A percentile compares a stretch with the other conserved stretches of the same genome.
These are phyloP conservation scores for Cololabis saira DNA, from an alignment of 2,113 vertebrate genomes.

Conservation along the genomic window DNA sequence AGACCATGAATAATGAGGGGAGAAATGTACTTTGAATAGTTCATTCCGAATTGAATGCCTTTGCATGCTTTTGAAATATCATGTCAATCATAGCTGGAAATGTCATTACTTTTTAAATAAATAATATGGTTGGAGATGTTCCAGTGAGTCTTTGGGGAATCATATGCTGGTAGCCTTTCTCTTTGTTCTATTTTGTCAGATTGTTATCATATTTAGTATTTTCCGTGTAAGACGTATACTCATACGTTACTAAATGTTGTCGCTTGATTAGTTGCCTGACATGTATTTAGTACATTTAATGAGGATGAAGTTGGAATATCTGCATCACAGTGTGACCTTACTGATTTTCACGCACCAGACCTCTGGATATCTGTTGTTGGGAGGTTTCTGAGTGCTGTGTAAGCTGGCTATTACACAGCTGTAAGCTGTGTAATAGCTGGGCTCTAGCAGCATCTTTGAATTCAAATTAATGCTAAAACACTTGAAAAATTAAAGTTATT, in stretches of 20 bases:
- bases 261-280: too few species aligned
- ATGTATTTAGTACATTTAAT: too few species aligned
- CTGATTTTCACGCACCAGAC: not conserved
- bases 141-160: not conserved
- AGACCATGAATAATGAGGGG: not conserved
- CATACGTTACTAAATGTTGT: too few species aligned
- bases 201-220: too few species aligned
- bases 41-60: too few species aligned
- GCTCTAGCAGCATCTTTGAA: not conserved
- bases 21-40: too few species aligned
- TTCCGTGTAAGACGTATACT: too few species aligned
- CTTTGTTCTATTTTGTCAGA: not conserved
- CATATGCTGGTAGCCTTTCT: not conserved
- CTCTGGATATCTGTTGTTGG: not conserved
- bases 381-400: not conserved
- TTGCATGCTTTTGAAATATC: too few species aligned
- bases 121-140: not conserved
- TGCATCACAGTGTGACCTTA: not conserved
- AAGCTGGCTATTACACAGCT: conserved; percentile 1
- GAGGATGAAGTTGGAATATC: not conserved
- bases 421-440: not conserved
- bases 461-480: not conserved
- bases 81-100: too few species aligned
- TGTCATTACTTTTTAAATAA: too few species aligned
- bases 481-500: too few species aligned